Conservation (phyloP, 2,888 invertebrate species). For the Philopedon plagiatum region DNA sequence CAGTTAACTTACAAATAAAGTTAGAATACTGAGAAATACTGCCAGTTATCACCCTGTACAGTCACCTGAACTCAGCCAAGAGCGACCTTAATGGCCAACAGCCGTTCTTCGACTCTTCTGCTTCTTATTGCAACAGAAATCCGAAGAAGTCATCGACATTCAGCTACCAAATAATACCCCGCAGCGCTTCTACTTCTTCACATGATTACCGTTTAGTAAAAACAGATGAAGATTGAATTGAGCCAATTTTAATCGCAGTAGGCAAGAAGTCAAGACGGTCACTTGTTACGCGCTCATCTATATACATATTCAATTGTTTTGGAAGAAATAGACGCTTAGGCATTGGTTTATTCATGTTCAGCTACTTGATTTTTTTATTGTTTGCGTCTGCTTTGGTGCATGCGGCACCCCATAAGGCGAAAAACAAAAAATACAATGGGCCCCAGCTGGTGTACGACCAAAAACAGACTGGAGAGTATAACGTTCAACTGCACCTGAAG, state of each 20-base stretch:
- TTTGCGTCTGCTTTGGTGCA: background rate
- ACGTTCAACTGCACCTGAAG: slow-evolving; percentile 85
- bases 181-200: slow-evolving; percentile 17
- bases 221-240: slow-evolving; percentile 22
- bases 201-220: slow-evolving; percentile 12
- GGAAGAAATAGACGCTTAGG: background rate
- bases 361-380: slow-evolving; percentile 6
- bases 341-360: background rate
- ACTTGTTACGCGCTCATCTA: slow-evolving; percentile 13
- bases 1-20: too few species aligned
- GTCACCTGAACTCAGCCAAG: background rate
- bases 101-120: slow-evolving; percentile 22
- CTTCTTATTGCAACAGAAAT: slow-evolving; percentile 12
- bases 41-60: background rate
- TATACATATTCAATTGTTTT: slow-evolving; percentile 1
- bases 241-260: slow-evolving; percentile 36
- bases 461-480: slow-evolving; percentile 83
- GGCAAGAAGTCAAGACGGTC: slow-evolving; percentile 20
- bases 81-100: slow-evolving; percentile 15
- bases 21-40: too few species aligned
- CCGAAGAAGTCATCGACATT: slow-evolving; percentile 40
- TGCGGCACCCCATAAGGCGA: slow-evolving; percentile 49
- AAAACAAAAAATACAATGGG: slow-evolving; percentile 39
- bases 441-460: slow-evolving; percentile 74
- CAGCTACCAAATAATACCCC: slow-evolving; percentile 23